Percentiles rank a stretch among this genome's conserved stretches.
Conservation (phyloP, 2,888 invertebrate genomes). For the Cephus nigrinus region DNA sequence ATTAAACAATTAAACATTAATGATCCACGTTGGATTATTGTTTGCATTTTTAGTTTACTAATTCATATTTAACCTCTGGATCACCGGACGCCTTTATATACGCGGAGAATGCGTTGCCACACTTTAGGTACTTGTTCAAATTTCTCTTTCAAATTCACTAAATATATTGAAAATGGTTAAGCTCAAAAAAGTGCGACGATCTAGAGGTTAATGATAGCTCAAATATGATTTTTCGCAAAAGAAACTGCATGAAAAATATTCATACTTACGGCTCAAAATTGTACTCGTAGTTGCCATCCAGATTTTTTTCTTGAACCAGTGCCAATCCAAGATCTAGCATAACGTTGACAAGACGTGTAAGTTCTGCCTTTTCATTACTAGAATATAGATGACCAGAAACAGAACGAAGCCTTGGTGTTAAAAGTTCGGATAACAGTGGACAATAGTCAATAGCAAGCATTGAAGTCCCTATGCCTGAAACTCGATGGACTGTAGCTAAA, state of each 20-base stretch:
- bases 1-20: not conserved
- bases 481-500: slow-evolving; percentile 44
- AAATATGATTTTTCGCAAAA: not conserved
- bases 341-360: slow-evolving; percentile 79
- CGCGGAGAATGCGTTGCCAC: no score
- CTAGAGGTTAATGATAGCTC: not conserved
- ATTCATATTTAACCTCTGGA: not conserved
- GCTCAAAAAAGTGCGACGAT: no score
- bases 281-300: slow-evolving; percentile 82
- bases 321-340: slow-evolving; percentile 92
- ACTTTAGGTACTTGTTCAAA: no score
- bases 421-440: slow-evolving; percentile 54
- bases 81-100: no score
- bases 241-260: not conserved
- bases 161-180: no score
- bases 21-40: not conserved
- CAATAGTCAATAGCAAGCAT: slow-evolving; percentile 50
- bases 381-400: slow-evolving; percentile 78
- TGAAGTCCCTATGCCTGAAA: slow-evolving; percentile 44
- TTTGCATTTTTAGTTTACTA: not conserved
- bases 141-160: no score
- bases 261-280: slow-evolving; percentile 57
- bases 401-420: slow-evolving; percentile 58
- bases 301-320: slow-evolving; percentile 82
- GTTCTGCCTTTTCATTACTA: slow-evolving; percentile 75